A percentile compares a stretch with the other conserved stretches of the same genome.
phyloP scores from a whole-genome alignment of 2,797 vertebrate species.

The Mormyrus proboscirostris region DNA sequence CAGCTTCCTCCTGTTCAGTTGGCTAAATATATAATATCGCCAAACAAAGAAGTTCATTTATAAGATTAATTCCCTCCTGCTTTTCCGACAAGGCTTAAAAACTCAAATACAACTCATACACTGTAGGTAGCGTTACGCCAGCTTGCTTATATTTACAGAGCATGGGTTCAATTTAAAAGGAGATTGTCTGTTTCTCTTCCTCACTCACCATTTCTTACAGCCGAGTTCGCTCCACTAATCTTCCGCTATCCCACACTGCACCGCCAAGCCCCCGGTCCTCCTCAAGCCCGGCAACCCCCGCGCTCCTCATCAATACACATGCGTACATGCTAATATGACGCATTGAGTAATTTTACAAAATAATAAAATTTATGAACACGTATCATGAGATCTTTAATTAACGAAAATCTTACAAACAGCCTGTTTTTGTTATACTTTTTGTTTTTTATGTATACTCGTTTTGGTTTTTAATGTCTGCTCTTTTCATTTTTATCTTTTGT shows the following conservation, averaged over 20 bases:
- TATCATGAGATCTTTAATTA: not conserved
- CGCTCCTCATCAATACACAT: not conserved
- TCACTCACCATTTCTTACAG: constrained; percentile 68
- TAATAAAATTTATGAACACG: not conserved
- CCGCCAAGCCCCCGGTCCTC: constrained; percentile 34
- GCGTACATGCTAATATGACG: constrained; percentile 4
- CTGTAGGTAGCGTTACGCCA: not conserved
- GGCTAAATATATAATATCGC: not conserved
- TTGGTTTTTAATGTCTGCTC: not conserved
- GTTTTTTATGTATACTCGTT: not conserved
- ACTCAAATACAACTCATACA: not conserved
- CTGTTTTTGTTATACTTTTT: not conserved
- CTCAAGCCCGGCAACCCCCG: not conserved
- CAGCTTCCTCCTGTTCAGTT: constrained; percentile 6
- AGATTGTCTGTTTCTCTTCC: constrained; percentile 14
- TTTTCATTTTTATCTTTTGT: not conserved
- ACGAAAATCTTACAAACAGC: not conserved
- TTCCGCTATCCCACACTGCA: constrained; percentile 56
- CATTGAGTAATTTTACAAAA: not conserved
- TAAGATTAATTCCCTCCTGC: not conserved
- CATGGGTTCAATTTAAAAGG: not conserved
- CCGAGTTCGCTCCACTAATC: constrained; percentile 44
- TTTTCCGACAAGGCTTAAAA: not conserved
- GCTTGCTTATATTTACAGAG: not conserved
- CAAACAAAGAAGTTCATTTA: not conserved